Base-by-base conservation (phyloP, 2,888 invertebrate genomes). In the Sepiola atlantica region DNA sequence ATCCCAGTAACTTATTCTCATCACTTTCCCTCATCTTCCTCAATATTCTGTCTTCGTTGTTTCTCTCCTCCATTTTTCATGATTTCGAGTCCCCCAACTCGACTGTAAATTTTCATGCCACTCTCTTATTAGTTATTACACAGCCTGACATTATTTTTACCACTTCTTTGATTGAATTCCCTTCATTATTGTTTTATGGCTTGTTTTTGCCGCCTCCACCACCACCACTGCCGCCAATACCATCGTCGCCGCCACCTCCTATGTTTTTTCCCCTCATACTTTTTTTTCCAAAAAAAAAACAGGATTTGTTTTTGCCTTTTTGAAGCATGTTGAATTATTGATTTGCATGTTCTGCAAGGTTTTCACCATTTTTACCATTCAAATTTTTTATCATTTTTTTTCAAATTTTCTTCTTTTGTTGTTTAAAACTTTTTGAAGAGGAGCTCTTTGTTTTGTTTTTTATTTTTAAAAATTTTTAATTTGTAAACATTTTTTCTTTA, bases 91-190 rank as follows among this genome's bases (percentile, higher is more conserved):
- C 16, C 77, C 45, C 16, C 77, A 77, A 77, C 77, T 77, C 77
- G n/a, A 18, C 77, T n/a, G 77, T 14, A 77, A 77, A 45, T 45
- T 77, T 77, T 77, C n/a, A 77, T 18, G 32, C 45, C 77, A 77
- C 77, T 18, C 77, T 77, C n/a, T 77, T 77, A n/a, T n/a, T 77
- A 77, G 77, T 77, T 77, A 77, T 77, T n/a, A 77, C 32, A 77
- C n/a, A 77, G n/a, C 77, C 77, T 77, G 77, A 77, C 77, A 77
- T 77, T 77, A 77, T 77, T 77, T 77, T 77, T n/a, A 77, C n/a
- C 77, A 77, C 77, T 77, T 77, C 77, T 77, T 32, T 77, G 77
- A 77, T 77, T 77, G 77, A 77, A 77, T 77, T 77, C 32, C 45
- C 77, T 77, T 77, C 77, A 77, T 77, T 77, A 77, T 77, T 77